phyloP scores from a whole-genome alignment of 1,140 invertebrate genomes.

The Schmidtea mediterranea region DNA sequence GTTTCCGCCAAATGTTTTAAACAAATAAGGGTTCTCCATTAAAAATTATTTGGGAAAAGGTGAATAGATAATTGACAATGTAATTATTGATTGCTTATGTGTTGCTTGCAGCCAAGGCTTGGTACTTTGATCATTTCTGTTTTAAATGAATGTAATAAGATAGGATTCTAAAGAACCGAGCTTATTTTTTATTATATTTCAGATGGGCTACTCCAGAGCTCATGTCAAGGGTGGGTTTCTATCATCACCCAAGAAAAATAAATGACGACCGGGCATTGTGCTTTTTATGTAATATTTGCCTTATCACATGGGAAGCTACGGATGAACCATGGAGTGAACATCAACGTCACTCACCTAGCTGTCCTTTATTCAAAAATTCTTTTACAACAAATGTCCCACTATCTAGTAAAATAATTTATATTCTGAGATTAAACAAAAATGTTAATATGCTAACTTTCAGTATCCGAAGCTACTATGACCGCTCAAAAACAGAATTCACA shows the following conservation, averaged over 20 bases:
- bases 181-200: conserved; percentile 12
- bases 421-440: neutral
- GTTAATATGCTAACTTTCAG: neutral
- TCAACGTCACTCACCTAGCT: conserved; percentile 62
- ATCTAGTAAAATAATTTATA: conserved; percentile 10
- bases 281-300: conserved; percentile 65
- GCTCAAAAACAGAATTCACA: no score
- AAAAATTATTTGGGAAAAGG: no score
- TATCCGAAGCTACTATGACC: neutral
- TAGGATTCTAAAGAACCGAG: no score
- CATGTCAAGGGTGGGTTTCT: conserved; percentile 82
- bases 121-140: no score
- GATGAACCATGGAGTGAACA: conserved; percentile 83
- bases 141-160: no score
- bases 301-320: conserved; percentile 77
- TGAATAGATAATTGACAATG: no score
- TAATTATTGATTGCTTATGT: no score
- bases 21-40: no score
- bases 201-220: conserved; percentile 73
- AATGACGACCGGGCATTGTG: conserved; percentile 69
- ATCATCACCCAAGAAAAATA: conserved; percentile 56
- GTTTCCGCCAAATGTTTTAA: no score
- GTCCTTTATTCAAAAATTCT: conserved; percentile 68
- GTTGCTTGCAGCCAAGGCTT: no score
- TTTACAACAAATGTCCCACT: conserved; percentile 82